These are phyloP conservation scores for Glaucopsyche alexis DNA, from an alignment of 2,888 invertebrate species.

Conservation along the genomic window DNA sequence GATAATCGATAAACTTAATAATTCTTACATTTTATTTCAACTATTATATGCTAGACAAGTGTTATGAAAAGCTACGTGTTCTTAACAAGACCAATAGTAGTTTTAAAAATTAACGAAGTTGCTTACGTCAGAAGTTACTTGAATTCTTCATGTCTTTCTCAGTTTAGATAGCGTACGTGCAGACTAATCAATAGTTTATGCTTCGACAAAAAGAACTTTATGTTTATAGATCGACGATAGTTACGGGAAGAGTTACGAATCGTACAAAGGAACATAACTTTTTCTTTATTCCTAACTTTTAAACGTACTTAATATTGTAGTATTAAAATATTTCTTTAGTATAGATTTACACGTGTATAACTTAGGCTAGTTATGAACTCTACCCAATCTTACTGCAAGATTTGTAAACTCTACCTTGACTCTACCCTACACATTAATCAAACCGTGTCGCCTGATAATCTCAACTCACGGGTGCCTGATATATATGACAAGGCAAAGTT, in stretches of 20 bases:
- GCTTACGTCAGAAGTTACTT: not conserved
- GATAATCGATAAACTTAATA: no score
- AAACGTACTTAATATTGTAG: no score
- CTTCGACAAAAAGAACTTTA: not conserved
- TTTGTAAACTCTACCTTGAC: not conserved
- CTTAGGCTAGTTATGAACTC: no score
- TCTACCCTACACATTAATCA: conserved; percentile 11
- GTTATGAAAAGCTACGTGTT: not conserved
- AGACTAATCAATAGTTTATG: conserved; percentile 20
- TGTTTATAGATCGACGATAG: not conserved
- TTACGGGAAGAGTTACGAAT: not conserved
- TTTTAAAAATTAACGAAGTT: not conserved
- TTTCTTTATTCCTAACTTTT: not conserved
- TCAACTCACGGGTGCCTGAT: not conserved
- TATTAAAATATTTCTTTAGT: no score
- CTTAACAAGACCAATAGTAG: not conserved
- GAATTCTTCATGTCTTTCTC: conserved; percentile 19
- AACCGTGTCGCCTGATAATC: conserved; percentile 9
- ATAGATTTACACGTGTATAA: no score
- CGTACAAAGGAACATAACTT: not conserved
- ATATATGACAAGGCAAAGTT: not conserved
- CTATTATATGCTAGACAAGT: not conserved
- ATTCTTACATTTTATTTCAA: not conserved
- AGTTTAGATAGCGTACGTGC: conserved; percentile 21
- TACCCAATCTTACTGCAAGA: no score